Evolutionary conservation across 2,797 vertebrate species (phyloP).

Genomic region (Streptopelia turtur): DNA sequence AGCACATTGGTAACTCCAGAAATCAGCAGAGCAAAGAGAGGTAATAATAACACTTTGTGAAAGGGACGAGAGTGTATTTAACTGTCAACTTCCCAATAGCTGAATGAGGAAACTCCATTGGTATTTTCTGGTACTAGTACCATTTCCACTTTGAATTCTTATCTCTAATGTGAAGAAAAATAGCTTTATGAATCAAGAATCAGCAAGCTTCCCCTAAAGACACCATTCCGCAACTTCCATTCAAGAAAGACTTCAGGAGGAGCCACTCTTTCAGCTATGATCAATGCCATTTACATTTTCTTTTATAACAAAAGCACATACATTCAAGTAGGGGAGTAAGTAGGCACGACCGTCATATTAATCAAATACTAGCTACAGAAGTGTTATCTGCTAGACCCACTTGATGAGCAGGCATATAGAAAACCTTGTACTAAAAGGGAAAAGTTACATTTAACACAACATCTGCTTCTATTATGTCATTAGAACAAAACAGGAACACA

Average conservation of each 20-base stretch:
- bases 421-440: not conserved
- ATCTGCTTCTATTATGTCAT: slow-evolving; percentile 32
- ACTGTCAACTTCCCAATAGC: slow-evolving; percentile 30
- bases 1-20: not conserved
- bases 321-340: not conserved
- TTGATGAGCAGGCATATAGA: not conserved
- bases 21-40: not conserved
- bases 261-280: not conserved
- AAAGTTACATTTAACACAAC: slow-evolving; percentile 16
- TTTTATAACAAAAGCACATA: not conserved
- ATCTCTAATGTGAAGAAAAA: slow-evolving; percentile 39
- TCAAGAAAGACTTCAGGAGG: not conserved
- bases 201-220: slow-evolving; percentile 17
- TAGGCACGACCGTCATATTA: not conserved
- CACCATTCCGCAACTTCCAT: not conserved
- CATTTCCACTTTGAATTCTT: slow-evolving; percentile 24
- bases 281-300: not conserved
- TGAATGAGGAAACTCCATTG: not conserved
- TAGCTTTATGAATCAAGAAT: slow-evolving; percentile 29
- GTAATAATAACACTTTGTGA: slow-evolving; percentile 33
- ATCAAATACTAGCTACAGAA: not conserved
- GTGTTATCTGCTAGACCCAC: not conserved
- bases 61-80: slow-evolving; percentile 28
- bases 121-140: not conserved
- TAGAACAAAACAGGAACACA: slow-evolving; percentile 19